Conservation (phyloP, 2,113 vertebrate genomes). For the Lophochroa leadbeateri region DNA sequence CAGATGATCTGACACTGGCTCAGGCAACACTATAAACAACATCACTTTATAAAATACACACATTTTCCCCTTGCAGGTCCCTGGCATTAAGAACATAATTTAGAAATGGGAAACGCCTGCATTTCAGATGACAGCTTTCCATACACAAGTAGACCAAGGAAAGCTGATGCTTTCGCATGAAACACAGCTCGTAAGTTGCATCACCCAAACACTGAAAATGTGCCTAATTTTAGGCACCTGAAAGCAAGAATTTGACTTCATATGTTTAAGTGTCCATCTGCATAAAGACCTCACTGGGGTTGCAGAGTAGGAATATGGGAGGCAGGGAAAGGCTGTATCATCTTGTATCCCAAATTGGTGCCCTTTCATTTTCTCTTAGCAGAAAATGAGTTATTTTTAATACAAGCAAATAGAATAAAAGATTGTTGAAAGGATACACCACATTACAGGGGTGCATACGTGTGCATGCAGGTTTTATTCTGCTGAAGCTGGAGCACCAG, state of each 20-base stretch:
- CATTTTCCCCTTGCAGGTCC: background rate
- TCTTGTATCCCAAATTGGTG: background rate
- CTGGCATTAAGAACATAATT: background rate
- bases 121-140: rapidly evolving
- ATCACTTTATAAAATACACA: rapidly evolving
- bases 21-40: background rate
- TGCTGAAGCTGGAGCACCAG: background rate
- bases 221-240: background rate
- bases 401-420: background rate
- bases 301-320: background rate
- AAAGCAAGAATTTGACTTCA: background rate
- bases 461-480: rapidly evolving
- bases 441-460: rapidly evolving
- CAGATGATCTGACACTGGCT: rapidly evolving
- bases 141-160: background rate
- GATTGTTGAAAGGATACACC: background rate
- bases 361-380: background rate
- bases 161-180: background rate
- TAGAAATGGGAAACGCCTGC: rapidly evolving
- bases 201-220: background rate
- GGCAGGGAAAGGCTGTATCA: rapidly evolving
- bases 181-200: background rate
- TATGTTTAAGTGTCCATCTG: rapidly evolving
- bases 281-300: background rate
- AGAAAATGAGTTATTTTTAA: background rate